A percentile compares a stretch with the other conserved stretches of the same genome.
These are phyloP conservation scores for Oxygymnocypris stewartii DNA, from an alignment of 2,113 vertebrate species.

Conservation along the genomic window DNA sequence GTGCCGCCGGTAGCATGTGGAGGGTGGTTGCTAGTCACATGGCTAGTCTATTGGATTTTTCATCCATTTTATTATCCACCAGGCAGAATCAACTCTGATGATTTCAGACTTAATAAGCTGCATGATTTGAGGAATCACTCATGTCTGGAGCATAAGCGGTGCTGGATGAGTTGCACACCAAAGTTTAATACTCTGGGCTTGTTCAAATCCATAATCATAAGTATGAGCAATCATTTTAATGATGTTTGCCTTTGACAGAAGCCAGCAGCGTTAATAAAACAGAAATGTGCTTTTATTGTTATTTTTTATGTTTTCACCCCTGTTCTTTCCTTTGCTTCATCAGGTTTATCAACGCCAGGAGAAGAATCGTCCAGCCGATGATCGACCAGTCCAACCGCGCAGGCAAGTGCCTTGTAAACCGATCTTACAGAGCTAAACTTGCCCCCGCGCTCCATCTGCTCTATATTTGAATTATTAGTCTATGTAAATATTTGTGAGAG, in stretches of 20 bases:
- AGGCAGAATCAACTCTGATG: background rate
- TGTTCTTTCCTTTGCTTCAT: slow-evolving; percentile 33
- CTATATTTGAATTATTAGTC: background rate
- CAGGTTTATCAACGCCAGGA: slow-evolving; percentile 98
- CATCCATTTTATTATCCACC: too few species aligned
- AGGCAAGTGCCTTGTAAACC: slow-evolving; percentile 76
- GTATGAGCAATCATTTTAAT: background rate
- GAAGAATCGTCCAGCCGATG: slow-evolving; percentile 97
- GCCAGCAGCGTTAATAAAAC: background rate
- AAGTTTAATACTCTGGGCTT: background rate
- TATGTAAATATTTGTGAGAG: background rate
- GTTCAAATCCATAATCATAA: background rate
- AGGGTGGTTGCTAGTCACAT: background rate
- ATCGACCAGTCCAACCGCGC: slow-evolving; percentile 97
- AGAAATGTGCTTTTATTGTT: background rate
- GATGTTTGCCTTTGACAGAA: slow-evolving; percentile 2
- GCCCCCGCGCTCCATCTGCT: background rate
- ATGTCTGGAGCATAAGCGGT: too few species aligned
- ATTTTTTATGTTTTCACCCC: background rate
- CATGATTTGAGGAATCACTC: background rate
- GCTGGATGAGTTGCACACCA: background rate
- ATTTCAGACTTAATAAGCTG: background rate
- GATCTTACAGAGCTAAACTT: background rate
- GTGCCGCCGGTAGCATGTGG: background rate
- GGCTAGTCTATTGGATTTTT: too few species aligned